Evolutionary conservation across 2,888 invertebrate species (phyloP).

Genomic region (Chouioia cunea): DNA sequence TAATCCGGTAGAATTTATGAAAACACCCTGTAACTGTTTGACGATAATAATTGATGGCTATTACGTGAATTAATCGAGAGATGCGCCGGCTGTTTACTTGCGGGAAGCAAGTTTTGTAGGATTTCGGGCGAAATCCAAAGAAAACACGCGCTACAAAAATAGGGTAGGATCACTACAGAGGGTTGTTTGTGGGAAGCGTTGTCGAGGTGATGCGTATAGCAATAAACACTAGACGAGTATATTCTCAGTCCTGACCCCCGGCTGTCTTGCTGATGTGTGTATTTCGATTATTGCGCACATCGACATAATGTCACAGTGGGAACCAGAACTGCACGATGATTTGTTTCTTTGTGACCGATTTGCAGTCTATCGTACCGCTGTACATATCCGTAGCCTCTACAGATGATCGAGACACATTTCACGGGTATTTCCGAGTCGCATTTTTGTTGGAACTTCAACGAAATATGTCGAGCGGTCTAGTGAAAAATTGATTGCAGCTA

Average conservation of each 20-base stretch:
- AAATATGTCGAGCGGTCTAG: too few relatives aligned
- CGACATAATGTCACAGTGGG: slow-evolving; percentile 49
- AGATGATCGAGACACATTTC: slow-evolving; percentile 34
- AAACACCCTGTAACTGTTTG: too few relatives aligned
- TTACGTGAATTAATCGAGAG: too few relatives aligned
- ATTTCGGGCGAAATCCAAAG: slow-evolving; percentile 7
- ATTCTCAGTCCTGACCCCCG: slow-evolving; percentile 61
- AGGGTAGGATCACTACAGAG: too few relatives aligned
- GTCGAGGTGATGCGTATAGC: too few relatives aligned
- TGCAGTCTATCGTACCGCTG: slow-evolving; percentile 38
- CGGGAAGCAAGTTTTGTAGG: slow-evolving; percentile 1
- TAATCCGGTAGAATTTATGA: too few relatives aligned
- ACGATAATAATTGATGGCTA: too few relatives aligned
- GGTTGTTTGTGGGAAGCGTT: too few relatives aligned
- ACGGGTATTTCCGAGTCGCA: slow-evolving; percentile 14
- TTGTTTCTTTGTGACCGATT: slow-evolving; percentile 60
- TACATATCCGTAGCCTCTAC: slow-evolving; percentile 9
- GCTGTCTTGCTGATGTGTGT: slow-evolving; percentile 52
- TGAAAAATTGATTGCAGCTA: too few relatives aligned
- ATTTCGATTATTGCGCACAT: slow-evolving; percentile 58
- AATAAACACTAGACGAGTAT: slow-evolving; percentile 55
- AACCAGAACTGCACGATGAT: slow-evolving; percentile 53
- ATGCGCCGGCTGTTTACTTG: too few relatives aligned
- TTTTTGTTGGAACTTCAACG: too few relatives aligned
- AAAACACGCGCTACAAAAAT: slow-evolving; percentile 1